Evolutionary conservation across 1,140 invertebrate species (phyloP).

Genomic region (Drosophila guanche): DNA sequence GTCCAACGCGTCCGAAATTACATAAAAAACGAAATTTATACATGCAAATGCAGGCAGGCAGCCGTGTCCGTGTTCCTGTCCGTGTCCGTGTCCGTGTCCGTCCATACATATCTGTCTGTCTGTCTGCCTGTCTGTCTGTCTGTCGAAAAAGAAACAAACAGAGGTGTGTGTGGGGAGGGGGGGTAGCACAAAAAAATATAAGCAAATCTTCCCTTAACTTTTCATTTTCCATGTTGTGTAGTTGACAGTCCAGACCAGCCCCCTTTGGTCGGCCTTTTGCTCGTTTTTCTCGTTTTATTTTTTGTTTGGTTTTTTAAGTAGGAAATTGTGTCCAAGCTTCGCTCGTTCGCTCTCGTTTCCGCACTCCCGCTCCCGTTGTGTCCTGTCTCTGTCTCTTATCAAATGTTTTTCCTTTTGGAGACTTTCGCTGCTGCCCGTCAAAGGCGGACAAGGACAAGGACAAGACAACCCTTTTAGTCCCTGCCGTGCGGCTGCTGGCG

Average conservation of each 20-base stretch:
- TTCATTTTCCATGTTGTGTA: constrained; percentile 74
- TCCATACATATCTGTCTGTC: constrained; percentile 12
- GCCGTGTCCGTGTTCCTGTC: too few species aligned
- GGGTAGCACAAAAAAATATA: constrained; percentile 17
- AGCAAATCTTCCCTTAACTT: constrained; percentile 74
- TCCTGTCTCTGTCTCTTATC: constrained; percentile 41
- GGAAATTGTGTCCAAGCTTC: constrained; percentile 76
- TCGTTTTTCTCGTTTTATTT: constrained; percentile 16
- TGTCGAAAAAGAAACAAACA: constrained; percentile 31
- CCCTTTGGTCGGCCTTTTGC: background rate
- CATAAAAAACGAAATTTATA: constrained; percentile 73
- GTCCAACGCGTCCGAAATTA: constrained; percentile 51
- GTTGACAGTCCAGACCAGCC: constrained; percentile 63
- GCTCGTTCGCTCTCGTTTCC: constrained; percentile 22
- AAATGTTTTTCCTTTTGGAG: constrained; percentile 74
- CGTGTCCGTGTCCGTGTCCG: too few species aligned
- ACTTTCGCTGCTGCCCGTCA: constrained; percentile 61
- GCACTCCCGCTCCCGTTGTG: background rate
- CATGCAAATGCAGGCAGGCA: constrained; percentile 23
- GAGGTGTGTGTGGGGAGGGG: too few species aligned
- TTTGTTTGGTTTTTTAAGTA: constrained; percentile 69
- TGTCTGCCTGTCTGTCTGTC: constrained; percentile 28
- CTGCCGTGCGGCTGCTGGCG: background rate
- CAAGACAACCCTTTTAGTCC: constrained; percentile 59
- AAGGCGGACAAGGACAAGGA: constrained; percentile 56